phyloP scores from a whole-genome alignment of 2,797 vertebrate genomes.

The Ara ararauna region DNA sequence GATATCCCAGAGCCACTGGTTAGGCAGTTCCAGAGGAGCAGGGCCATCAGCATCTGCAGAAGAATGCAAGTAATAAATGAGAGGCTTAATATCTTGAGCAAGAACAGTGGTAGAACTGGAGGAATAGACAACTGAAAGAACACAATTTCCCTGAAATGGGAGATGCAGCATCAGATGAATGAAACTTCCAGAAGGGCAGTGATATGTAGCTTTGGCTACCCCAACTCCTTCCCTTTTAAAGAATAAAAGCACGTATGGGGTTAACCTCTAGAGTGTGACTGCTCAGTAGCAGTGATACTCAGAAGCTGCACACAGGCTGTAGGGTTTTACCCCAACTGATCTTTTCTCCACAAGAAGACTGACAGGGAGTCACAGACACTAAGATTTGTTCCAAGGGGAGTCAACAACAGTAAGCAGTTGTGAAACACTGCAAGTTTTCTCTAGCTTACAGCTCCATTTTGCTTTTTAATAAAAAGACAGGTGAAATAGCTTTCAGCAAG shows the following conservation, averaged over 20 bases:
- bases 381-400: not conserved
- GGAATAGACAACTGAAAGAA: not conserved
- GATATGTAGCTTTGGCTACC: not conserved
- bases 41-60: conserved; percentile 94
- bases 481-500: not conserved
- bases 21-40: conserved; percentile 94
- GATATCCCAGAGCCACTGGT: conserved; percentile 99
- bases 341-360: not conserved
- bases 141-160: not conserved
- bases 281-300: not conserved
- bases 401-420: not conserved
- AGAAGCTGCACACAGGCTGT: not conserved
- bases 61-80: not conserved
- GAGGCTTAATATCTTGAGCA: not conserved
- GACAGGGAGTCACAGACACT: not conserved
- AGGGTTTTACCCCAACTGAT: not conserved
- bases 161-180: not conserved
- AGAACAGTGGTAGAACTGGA: not conserved
- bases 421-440: not conserved
- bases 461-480: not conserved
- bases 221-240: not conserved
- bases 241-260: fast-evolving
- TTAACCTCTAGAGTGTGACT: not conserved
- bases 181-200: not conserved
- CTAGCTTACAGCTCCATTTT: not conserved